Percentiles rank a stretch among this genome's conserved stretches.
These are phyloP conservation scores for Isotomurus palustris DNA, from an alignment of 2,888 invertebrate species.

Conservation along the genomic window DNA sequence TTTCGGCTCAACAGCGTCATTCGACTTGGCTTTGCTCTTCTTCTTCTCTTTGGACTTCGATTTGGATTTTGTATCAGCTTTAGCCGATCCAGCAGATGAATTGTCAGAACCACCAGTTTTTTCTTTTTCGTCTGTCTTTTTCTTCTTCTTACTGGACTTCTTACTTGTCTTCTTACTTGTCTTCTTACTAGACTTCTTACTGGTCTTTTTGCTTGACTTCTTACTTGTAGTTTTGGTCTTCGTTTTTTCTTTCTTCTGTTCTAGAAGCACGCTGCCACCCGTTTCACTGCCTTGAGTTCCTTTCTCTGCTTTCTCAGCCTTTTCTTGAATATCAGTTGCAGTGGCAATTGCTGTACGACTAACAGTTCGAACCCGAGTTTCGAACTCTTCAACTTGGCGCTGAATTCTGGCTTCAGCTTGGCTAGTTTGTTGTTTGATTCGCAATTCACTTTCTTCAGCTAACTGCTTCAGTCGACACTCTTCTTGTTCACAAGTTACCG, in stretches of 20 bases:
- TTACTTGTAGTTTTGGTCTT: neutral
- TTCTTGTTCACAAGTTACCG: neutral
- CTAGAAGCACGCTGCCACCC: neutral
- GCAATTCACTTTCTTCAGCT: neutral
- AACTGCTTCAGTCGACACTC: neutral
- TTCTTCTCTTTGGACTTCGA: neutral
- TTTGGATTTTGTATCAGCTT: neutral
- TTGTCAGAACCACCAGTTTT: neutral
- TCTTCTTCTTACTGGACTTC: neutral
- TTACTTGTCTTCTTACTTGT: neutral
- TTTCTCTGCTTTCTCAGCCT: neutral
- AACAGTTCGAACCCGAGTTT: too few species aligned
- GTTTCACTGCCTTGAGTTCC: neutral
- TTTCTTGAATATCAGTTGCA: neutral
- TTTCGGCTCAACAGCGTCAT: neutral
- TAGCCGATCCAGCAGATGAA: neutral
- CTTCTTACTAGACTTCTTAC: neutral
- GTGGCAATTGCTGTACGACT: too few species aligned
- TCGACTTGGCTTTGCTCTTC: neutral
- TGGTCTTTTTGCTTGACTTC: neutral
- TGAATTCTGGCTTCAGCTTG: neutral
- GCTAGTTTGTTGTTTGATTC: neutral
- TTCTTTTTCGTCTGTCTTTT: neutral
- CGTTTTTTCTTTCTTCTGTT: neutral
- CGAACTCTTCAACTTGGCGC: neutral